These are phyloP conservation scores for Pachycephala philippinensis DNA, from an alignment of 2,113 vertebrate genomes.

Conservation along the genomic window DNA sequence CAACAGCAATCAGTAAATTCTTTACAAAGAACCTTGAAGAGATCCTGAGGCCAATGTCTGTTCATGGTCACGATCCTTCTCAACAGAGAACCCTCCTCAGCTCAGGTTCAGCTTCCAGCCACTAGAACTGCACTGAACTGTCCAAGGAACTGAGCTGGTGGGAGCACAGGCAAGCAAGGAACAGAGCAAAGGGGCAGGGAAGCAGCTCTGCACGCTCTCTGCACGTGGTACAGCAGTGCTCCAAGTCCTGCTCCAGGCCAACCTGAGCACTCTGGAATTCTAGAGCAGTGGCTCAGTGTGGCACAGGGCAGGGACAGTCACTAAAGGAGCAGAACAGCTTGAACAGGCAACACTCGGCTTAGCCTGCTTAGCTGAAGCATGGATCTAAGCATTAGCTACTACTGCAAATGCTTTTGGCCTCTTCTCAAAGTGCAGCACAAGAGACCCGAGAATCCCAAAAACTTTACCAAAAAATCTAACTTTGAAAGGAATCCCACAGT, in stretches of 20 bases:
- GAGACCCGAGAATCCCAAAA: background rate
- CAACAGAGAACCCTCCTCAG: background rate
- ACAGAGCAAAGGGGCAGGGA: background rate
- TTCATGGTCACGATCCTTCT: background rate
- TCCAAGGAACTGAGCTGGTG: background rate
- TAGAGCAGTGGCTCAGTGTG: background rate
- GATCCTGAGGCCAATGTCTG: background rate
- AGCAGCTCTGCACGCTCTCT: background rate
- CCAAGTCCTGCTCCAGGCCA: background rate
- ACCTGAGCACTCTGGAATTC: background rate
- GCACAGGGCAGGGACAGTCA: background rate
- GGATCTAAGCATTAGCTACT: background rate
- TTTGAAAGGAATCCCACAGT: background rate
- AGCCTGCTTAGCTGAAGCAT: background rate
- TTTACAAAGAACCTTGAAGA: background rate
- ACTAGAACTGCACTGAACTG: background rate
- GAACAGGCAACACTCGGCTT: background rate
- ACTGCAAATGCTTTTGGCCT: background rate
- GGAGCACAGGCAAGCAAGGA: background rate
- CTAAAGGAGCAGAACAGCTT: background rate
- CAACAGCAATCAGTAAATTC: background rate
- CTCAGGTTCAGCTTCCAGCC: background rate
- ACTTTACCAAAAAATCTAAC: background rate
- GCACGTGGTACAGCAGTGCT: background rate
- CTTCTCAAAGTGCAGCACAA: background rate